A percentile compares a stretch with the other conserved stretches of the same genome.
phyloP scores from a whole-genome alignment of 2,888 invertebrate species.

The Pemphredon lugubris region DNA sequence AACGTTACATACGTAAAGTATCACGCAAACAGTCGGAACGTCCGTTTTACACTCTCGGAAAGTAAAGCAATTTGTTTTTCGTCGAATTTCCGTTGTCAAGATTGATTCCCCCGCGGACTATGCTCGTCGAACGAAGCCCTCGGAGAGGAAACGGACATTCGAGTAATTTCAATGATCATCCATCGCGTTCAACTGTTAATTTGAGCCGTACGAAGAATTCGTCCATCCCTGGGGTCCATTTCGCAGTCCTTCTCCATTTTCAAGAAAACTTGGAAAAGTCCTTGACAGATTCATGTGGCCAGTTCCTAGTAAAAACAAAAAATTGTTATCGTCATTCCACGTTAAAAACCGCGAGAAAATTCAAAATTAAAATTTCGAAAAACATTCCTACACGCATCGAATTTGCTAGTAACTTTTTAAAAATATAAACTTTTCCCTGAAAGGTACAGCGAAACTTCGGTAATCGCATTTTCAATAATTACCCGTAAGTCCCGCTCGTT shows the following conservation, averaged over 20 bases:
- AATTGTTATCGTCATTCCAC: too few relatives aligned
- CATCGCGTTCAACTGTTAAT: conserved; percentile 70
- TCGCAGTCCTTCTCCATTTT: conserved; percentile 41
- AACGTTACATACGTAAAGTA: conserved; percentile 1
- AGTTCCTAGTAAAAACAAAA: too few relatives aligned
- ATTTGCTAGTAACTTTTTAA: too few relatives aligned
- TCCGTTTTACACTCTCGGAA: conserved; percentile 8
- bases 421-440: too few relatives aligned
- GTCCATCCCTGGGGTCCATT: conserved; percentile 24
- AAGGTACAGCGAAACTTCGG: too few relatives aligned
- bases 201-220: conserved; percentile 50
- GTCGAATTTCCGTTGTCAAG: conserved; percentile 74
- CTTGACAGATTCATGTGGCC: too few relatives aligned
- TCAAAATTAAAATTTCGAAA: too few relatives aligned
- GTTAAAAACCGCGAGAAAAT: too few relatives aligned
- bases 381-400: too few relatives aligned
- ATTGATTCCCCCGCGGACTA: conserved; percentile 75
- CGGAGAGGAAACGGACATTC: conserved; percentile 64
- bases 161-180: conserved; percentile 75
- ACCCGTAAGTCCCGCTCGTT: too few relatives aligned
- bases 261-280: background rate
- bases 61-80: conserved; percentile 71
- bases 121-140: conserved; percentile 45
- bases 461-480: too few relatives aligned
- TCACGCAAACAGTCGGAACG: conserved; percentile 12